phyloP scores from a whole-genome alignment of 2,888 invertebrate species.

The Pseudococcus viburni region DNA sequence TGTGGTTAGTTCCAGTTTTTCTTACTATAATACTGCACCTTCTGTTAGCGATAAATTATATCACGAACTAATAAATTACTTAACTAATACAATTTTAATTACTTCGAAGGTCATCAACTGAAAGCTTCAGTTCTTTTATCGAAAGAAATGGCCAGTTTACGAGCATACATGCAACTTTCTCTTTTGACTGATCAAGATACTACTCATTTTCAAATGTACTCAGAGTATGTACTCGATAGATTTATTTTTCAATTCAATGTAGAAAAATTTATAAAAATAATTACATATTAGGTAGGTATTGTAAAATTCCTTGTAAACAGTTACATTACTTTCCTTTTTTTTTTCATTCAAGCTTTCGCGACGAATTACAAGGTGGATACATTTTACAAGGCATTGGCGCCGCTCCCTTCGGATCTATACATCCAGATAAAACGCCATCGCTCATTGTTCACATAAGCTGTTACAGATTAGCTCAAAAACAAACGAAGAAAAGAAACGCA shows the following conservation, averaged over 20 bases:
- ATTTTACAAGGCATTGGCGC: slow-evolving; percentile 71
- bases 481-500: slow-evolving; percentile 51
- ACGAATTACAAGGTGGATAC: slow-evolving; percentile 70
- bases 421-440: slow-evolving; percentile 69
- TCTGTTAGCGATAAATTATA: not conserved
- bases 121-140: slow-evolving; percentile 73
- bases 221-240: slow-evolving; percentile 72
- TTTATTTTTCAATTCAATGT: not conserved
- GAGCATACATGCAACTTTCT: slow-evolving; percentile 73
- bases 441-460: slow-evolving; percentile 68
- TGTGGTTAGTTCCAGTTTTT: slow-evolving; percentile 73
- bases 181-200: slow-evolving; percentile 71
- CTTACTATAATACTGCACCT: not conserved
- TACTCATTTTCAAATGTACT: slow-evolving; percentile 73
- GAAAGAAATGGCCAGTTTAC: slow-evolving; percentile 71
- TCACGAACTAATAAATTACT: slow-evolving; percentile 18
- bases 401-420: slow-evolving; percentile 71
- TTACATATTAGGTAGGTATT: too few species aligned
- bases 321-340: not conserved
- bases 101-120: slow-evolving; percentile 73
- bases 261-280: not conserved
- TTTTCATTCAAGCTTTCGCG: slow-evolving; percentile 69
- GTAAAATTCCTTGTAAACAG: too few species aligned
- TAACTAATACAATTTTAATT: slow-evolving; percentile 65
- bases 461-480: slow-evolving; percentile 49